Percentiles rank a stretch among this genome's conserved stretches.
Conservation (phyloP, 2,888 invertebrate genomes). For the Syrphus vitripennis region DNA sequence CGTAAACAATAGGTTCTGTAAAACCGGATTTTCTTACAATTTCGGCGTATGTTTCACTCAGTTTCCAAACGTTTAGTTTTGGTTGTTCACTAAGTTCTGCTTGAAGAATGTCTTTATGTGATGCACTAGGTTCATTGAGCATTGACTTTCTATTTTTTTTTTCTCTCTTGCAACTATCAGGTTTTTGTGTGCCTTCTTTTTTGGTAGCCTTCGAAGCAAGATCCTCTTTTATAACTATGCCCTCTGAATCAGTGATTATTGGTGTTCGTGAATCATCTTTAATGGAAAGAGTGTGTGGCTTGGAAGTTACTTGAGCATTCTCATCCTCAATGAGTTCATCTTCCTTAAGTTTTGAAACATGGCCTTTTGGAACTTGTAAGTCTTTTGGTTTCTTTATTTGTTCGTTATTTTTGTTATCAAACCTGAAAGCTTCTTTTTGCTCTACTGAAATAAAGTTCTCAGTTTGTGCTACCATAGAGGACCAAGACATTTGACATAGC, state of each 20-base stretch:
- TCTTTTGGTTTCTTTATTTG: background rate
- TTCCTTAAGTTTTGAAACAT: background rate
- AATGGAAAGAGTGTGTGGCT: background rate
- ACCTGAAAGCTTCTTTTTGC: background rate
- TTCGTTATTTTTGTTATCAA: background rate
- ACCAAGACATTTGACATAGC: conserved; percentile 21
- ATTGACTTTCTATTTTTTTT: background rate
- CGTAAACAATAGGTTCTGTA: conserved; percentile 65
- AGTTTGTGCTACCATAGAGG: conserved; percentile 35
- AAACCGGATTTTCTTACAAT: conserved; percentile 78
- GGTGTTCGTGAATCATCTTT: background rate
- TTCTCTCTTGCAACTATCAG: conserved; percentile 13
- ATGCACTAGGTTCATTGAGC: background rate
- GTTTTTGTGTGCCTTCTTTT: background rate
- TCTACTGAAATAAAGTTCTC: background rate
- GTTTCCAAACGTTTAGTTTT: conserved; percentile 37
- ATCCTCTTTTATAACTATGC: background rate
- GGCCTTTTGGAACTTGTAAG: background rate
- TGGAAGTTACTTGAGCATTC: background rate
- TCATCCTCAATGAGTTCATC: background rate
- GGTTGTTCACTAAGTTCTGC: background rate
- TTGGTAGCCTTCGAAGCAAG: background rate
- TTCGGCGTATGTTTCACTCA: conserved; percentile 78
- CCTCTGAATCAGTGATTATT: background rate
- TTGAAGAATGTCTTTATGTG: background rate